These are phyloP conservation scores for Vanacampus margaritifer DNA, from an alignment of 2,113 vertebrate genomes.

Conservation along the genomic window DNA sequence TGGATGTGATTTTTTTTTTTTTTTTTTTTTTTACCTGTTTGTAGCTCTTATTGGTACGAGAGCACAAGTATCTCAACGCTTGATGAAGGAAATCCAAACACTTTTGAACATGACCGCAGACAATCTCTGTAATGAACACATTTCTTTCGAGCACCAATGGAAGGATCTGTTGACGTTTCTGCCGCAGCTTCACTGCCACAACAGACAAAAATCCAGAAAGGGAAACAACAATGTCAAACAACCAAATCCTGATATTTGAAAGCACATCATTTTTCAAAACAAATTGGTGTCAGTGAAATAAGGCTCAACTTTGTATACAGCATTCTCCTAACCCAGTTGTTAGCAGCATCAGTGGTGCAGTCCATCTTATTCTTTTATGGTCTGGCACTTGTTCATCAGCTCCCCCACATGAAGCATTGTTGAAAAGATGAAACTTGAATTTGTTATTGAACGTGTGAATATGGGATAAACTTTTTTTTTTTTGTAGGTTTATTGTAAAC, in stretches of 20 bases:
- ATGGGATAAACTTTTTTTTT: slow-evolving; percentile 43
- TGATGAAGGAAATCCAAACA: slow-evolving; percentile 3
- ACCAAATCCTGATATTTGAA: slow-evolving; percentile 2
- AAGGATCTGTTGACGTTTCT: background rate
- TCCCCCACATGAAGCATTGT: slow-evolving; percentile 38
- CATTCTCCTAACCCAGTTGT: background rate
- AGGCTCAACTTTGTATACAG: background rate
- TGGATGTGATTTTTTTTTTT: slow-evolving; percentile 35
- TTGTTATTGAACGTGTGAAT: slow-evolving; percentile 31
- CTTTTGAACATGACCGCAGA: slow-evolving; percentile 13
- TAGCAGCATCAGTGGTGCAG: background rate
- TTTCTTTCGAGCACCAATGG: background rate
- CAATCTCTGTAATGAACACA: slow-evolving; percentile 18
- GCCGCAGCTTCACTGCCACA: slow-evolving; percentile 20
- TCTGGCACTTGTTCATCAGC: background rate
- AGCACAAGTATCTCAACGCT: slow-evolving; percentile 19
- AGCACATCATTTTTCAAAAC: background rate
- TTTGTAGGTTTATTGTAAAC: slow-evolving; percentile 16
- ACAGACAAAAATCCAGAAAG: slow-evolving; percentile 1
- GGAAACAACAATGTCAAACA: slow-evolving; percentile 3
- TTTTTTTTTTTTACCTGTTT: slow-evolving; percentile 37
- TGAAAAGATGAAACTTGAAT: slow-evolving; percentile 52
- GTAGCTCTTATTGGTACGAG: slow-evolving; percentile 47
- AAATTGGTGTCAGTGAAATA: background rate
- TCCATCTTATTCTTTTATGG: background rate